Evolutionary conservation across 2,797 vertebrate genomes (phyloP), one percentile per base, ranked within the genome.

Genomic region (Zalophus californianus): DNA sequence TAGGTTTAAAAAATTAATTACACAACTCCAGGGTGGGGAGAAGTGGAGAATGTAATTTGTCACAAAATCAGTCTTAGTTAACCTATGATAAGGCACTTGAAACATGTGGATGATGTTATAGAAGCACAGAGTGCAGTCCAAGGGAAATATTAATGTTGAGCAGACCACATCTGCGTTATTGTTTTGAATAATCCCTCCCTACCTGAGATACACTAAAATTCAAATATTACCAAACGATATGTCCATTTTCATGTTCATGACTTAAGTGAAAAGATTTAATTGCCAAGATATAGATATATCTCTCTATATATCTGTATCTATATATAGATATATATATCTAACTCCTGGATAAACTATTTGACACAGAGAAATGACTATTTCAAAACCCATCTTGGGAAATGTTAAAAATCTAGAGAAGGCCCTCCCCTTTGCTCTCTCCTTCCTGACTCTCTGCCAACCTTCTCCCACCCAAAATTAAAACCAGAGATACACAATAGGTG

Each of bases 1-100:
- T 88, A 79, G 82, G 44, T 94, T 97, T 89, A 56, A 96, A 96
- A 95, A 96, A 87, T 95, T 91, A 83, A 96, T 96, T 64, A 56
- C 16, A 56, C 27, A 94, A 77, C 79, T 86, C 87, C 32, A 75
- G 86, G 23, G 66, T 86, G 32, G 82, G 41, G 82, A 97, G 94
- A 92, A 87, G 27, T 58, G 48, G 78, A 92, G 78, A 92, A 86
- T 68, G 1, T 79, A 73, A 95, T 95, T 88, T 97, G 85, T 95
- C 92, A 96, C 38, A 73, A 56, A 90, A 88, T 95, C 85, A 78
- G 0, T 68, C 18, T 38, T 41, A 72, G 80, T 82, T 96, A 72
- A 84, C 32, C 73, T 92, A 52, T 3, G 88, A 72, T 56, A 73
- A 73, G 72, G 88, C 96, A 14, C 6, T 41, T 90, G 96, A 73